Evolutionary conservation across 2,888 invertebrate genomes (phyloP).

Genomic region (Mythimna loreyi): DNA sequence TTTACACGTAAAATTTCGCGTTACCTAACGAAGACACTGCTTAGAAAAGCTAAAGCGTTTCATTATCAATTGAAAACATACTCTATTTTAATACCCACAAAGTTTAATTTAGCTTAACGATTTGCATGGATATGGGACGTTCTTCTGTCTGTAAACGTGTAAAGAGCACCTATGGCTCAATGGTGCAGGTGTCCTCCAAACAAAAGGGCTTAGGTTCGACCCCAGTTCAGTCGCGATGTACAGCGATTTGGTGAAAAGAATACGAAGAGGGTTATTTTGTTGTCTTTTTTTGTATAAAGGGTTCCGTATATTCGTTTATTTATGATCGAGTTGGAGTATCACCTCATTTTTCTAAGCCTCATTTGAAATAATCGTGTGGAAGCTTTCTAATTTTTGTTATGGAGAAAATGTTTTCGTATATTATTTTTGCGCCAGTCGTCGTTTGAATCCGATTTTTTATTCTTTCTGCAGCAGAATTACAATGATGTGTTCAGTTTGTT

Average conservation of each 20-base stretch:
- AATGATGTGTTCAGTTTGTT: neutral
- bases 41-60: slow-evolving; percentile 60
- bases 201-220: slow-evolving; percentile 87
- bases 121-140: slow-evolving; percentile 56
- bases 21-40: slow-evolving; percentile 70
- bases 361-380: slow-evolving; percentile 35
- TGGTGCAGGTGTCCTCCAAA: slow-evolving; percentile 87
- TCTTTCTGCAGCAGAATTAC: neutral
- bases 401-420: slow-evolving; percentile 4
- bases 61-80: slow-evolving; percentile 39
- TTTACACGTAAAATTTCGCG: slow-evolving; percentile 79
- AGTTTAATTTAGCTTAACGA: slow-evolving; percentile 36
- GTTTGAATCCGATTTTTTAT: neutral
- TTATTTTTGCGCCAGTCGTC: neutral
- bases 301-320: slow-evolving; percentile 51
- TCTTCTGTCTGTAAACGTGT: slow-evolving; percentile 75
- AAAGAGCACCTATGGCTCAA: slow-evolving; percentile 87
- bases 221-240: slow-evolving; percentile 74
- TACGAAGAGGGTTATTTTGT: slow-evolving; percentile 62
- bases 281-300: slow-evolving; percentile 64
- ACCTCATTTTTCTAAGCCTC: slow-evolving; percentile 20
- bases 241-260: slow-evolving; percentile 79
- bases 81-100: rapidly evolving
- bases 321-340: slow-evolving; percentile 38
- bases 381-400: slow-evolving; percentile 13